Evolutionary conservation across 2,113 vertebrate genomes (phyloP).

Genomic region (Siniperca knerii): DNA sequence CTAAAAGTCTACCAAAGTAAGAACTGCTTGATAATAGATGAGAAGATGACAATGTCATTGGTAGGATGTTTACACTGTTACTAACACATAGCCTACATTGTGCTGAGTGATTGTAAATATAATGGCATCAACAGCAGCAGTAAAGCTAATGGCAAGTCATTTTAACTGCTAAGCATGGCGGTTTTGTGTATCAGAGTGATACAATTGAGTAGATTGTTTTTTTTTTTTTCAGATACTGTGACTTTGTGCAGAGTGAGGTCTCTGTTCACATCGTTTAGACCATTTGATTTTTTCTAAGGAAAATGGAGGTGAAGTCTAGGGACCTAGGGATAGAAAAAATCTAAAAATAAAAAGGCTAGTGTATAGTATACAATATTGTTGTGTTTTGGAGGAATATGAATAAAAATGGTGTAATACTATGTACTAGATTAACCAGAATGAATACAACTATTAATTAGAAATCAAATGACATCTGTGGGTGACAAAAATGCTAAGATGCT

Average conservation of each 20-base stretch:
- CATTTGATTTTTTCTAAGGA: not conserved
- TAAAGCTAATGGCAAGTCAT: slow-evolving; percentile 15
- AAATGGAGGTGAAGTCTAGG: not conserved
- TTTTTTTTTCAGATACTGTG: not conserved
- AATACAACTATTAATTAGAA: not conserved
- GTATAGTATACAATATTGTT: not conserved
- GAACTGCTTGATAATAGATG: not conserved
- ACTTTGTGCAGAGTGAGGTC: not conserved
- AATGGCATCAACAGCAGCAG: slow-evolving; percentile 28
- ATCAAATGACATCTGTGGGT: not conserved
- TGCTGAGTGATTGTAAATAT: slow-evolving; percentile 9
- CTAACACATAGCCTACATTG: not conserved
- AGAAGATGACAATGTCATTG: not conserved
- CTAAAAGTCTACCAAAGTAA: not conserved
- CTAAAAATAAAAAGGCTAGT: not conserved
- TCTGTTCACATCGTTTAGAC: not conserved
- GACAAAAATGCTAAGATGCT: slow-evolving; percentile 12
- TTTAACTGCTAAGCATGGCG: slow-evolving; percentile 4
- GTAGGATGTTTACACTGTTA: not conserved
- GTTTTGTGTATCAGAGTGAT: not conserved
- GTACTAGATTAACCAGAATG: not conserved
- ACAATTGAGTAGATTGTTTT: not conserved
- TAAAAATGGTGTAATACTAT: not conserved
- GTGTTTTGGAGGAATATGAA: not conserved
- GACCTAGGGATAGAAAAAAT: not conserved